phyloP scores from a whole-genome alignment of 1,140 invertebrate species.

The Calephelis nemesis region DNA sequence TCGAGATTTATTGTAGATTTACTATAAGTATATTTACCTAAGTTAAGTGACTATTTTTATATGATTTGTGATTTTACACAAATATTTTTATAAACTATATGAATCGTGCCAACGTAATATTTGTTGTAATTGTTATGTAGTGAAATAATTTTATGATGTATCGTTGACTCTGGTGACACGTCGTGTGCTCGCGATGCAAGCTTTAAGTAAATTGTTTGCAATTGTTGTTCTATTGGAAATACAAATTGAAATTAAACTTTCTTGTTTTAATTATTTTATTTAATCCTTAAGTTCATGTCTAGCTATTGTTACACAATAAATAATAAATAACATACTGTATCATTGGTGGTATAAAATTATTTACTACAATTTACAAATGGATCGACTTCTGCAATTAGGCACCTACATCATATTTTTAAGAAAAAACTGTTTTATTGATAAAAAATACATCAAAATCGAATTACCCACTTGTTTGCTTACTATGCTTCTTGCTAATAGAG shows the following conservation, averaged over 20 bases:
- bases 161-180: conserved; percentile 68
- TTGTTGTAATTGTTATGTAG: conserved; percentile 79
- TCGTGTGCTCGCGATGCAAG: conserved; percentile 49
- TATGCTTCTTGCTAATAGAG: too few relatives aligned
- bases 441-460: too few relatives aligned
- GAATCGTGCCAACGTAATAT: conserved; percentile 76
- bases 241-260: conserved; percentile 62
- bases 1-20: conserved; percentile 71
- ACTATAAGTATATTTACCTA: conserved; percentile 72
- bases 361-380: neutral
- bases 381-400: too few relatives aligned
- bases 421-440: too few relatives aligned
- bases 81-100: conserved; percentile 73
- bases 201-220: conserved; percentile 74
- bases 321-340: neutral
- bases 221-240: conserved; percentile 76
- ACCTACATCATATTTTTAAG: too few relatives aligned
- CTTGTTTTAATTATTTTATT: conserved; percentile 38
- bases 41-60: conserved; percentile 76
- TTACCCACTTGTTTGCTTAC: too few relatives aligned
- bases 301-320: conserved; percentile 6
- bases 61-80: conserved; percentile 67
- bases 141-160: conserved; percentile 73
- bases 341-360: conserved; percentile 11
- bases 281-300: conserved; percentile 5